phyloP scores from a whole-genome alignment of 2,113 vertebrate genomes.

The Atlantisia rogersi region DNA sequence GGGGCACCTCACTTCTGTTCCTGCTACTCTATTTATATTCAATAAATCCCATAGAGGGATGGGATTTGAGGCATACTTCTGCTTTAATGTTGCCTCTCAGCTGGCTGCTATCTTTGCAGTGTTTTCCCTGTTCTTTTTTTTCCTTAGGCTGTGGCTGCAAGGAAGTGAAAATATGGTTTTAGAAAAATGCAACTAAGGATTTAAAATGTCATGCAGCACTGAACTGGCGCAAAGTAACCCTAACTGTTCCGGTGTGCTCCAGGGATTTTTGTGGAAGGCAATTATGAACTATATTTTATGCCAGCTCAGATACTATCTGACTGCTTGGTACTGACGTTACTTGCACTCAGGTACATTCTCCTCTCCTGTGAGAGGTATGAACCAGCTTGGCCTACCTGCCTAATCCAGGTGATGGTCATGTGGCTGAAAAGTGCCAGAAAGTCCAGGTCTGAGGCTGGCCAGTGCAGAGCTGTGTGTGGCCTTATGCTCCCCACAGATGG shows the following conservation, averaged over 20 bases:
- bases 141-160: slow-evolving; percentile 9
- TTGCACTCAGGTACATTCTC: neutral
- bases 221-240: neutral
- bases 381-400: neutral
- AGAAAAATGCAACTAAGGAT: neutral
- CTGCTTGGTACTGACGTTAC: neutral
- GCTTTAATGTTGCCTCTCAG: slow-evolving; percentile 31
- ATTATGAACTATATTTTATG: neutral
- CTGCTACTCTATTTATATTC: slow-evolving; percentile 37
- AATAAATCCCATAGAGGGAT: neutral
- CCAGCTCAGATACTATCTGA: neutral
- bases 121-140: neutral
- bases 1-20: neutral
- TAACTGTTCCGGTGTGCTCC: neutral
- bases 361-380: neutral
- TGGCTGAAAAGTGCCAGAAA: neutral
- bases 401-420: accelerated
- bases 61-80: slow-evolving; percentile 20
- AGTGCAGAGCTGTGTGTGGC: neutral
- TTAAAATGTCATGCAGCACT: neutral
- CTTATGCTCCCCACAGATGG: accelerated
- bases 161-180: slow-evolving; percentile 17
- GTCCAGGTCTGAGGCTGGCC: neutral
- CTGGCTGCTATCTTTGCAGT: neutral
- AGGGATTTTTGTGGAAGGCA: neutral